phyloP scores from a whole-genome alignment of 1,140 invertebrate genomes.

The Gerris buenoi region DNA sequence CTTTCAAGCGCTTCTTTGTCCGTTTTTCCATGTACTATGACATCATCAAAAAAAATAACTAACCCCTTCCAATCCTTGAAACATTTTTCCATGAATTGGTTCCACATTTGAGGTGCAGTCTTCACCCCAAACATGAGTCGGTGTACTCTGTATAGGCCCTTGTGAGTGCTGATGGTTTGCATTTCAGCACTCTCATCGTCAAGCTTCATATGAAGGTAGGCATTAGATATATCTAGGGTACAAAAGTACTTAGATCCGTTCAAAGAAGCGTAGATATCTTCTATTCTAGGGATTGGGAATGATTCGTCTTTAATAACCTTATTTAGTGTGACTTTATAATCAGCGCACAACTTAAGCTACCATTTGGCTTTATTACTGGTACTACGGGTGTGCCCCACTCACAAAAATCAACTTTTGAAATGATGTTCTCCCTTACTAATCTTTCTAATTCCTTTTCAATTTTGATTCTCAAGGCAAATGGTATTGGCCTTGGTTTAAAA shows the following conservation, averaged over 20 bases:
- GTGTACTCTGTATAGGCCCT: slow-evolving; percentile 27
- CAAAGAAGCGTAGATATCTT: neutral
- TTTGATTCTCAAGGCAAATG: too few relatives aligned
- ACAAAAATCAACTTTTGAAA: too few relatives aligned
- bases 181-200: neutral
- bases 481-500: too few relatives aligned
- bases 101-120: slow-evolving; percentile 25
- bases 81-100: neutral
- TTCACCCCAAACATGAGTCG: slow-evolving; percentile 32
- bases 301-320: too few relatives aligned
- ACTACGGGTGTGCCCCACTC: too few relatives aligned
- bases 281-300: neutral
- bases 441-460: too few relatives aligned
- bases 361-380: too few relatives aligned
- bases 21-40: neutral
- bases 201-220: neutral
- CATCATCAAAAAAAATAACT: neutral
- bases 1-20: neutral
- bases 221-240: neutral
- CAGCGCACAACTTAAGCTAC: too few relatives aligned
- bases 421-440: too few relatives aligned
- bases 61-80: neutral
- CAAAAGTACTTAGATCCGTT: neutral
- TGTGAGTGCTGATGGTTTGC: slow-evolving; percentile 24
- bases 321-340: too few relatives aligned